A percentile compares a stretch with the other conserved stretches of the same genome.
Conservation (phyloP, 2,797 vertebrate genomes). For the Acanthis flammea region DNA sequence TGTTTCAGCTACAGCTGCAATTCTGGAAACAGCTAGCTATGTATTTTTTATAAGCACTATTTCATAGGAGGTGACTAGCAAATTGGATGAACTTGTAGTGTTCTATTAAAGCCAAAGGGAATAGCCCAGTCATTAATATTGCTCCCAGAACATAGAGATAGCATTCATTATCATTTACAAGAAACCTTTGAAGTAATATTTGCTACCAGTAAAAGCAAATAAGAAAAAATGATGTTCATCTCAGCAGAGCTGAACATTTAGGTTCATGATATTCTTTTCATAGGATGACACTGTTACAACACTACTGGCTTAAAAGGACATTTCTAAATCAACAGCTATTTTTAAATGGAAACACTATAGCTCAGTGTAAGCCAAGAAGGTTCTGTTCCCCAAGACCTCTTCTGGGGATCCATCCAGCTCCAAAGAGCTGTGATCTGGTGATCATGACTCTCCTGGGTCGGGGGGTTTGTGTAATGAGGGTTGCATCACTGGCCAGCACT, state of each 20-base stretch:
- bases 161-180: background rate
- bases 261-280: background rate
- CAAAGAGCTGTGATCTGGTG: conserved; percentile 30
- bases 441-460: background rate
- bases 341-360: background rate
- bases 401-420: background rate
- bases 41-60: background rate
- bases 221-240: background rate
- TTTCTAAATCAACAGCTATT: conserved; percentile 1
- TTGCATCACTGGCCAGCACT: conserved; percentile 17
- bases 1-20: background rate
- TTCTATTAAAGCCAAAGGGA: background rate
- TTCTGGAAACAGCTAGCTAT: background rate
- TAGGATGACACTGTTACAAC: background rate
- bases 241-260: background rate
- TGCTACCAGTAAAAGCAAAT: background rate
- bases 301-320: background rate
- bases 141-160: background rate
- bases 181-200: conserved; percentile 19
- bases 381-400: background rate
- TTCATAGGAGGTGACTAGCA: background rate
- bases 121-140: background rate
- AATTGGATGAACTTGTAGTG: background rate
- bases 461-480: conserved; percentile 33
- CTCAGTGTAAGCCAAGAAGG: background rate